Evolutionary conservation across 2,113 vertebrate species (phyloP).

Genomic region (Xenopus tropicalis): DNA sequence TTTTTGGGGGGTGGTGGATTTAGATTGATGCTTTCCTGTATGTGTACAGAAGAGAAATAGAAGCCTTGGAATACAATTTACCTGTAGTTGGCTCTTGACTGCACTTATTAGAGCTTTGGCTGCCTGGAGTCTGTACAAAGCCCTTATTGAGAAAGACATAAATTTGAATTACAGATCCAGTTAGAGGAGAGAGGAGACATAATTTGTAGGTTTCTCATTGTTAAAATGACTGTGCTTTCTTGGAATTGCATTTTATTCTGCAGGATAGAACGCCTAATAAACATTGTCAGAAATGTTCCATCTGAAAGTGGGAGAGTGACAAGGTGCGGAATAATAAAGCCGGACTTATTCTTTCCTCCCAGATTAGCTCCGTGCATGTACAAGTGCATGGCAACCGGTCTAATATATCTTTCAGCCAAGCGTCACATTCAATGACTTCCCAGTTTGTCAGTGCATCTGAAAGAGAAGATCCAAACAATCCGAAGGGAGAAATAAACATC

Average conservation of each 20-base stretch:
- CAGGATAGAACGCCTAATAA: slow-evolving; percentile 21
- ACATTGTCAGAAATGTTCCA: slow-evolving; percentile 29
- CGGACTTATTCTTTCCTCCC: not conserved
- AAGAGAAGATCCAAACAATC: not conserved
- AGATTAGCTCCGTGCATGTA: not conserved
- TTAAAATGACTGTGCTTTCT: slow-evolving; percentile 43
- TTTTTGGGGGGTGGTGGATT: not conserved
- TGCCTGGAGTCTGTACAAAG: not conserved
- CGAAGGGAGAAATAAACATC: not conserved
- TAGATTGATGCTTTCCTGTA: slow-evolving; percentile 37
- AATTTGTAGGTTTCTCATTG: slow-evolving; percentile 32
- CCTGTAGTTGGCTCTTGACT: not conserved
- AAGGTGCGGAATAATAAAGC: slow-evolving; percentile 13
- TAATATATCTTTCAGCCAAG: slow-evolving; percentile 14
- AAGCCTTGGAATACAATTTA: not conserved
- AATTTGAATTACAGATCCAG: slow-evolving; percentile 24
- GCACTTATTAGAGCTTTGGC: slow-evolving; percentile 35
- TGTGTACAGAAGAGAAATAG: slow-evolving; percentile 11
- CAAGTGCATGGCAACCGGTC: not conserved
- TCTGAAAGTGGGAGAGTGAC: not conserved
- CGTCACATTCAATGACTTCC: slow-evolving; percentile 14
- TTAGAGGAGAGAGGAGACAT: slow-evolving; percentile 32
- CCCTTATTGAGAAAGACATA: slow-evolving; percentile 30
- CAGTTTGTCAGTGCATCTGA: not conserved
- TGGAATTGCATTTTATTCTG: slow-evolving; percentile 33